Conservation (phyloP, 1,140 invertebrate species). For the Diorhabda sublineata region DNA sequence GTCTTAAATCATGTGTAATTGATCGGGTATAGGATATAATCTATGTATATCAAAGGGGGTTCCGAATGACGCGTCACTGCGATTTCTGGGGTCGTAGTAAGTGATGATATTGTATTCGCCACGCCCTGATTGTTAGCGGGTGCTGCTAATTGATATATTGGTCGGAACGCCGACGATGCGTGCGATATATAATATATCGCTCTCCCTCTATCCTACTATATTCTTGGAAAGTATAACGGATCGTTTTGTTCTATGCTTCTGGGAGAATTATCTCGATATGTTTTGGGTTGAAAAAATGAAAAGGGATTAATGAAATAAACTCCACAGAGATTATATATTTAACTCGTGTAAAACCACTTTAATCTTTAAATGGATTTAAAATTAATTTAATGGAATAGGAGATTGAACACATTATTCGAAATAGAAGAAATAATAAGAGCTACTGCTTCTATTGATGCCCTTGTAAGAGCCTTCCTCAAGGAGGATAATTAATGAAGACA, state of each 20-base stretch:
- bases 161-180: slow-evolving; percentile 23
- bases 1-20: background rate
- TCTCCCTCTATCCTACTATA: background rate
- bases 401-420: too few species aligned
- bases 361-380: too few species aligned
- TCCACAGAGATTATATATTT: too few species aligned
- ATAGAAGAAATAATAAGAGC: too few species aligned
- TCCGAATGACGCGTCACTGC: background rate
- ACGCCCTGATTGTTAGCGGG: slow-evolving; percentile 37
- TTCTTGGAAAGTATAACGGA: background rate
- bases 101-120: slow-evolving; percentile 35
- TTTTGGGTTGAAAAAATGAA: too few species aligned
- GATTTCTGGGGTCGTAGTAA: slow-evolving; percentile 1
- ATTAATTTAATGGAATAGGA: too few species aligned
- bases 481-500: too few species aligned
- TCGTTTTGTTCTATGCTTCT: background rate
- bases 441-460: too few species aligned
- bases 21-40: background rate
- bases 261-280: background rate
- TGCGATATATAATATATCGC: slow-evolving; percentile 21
- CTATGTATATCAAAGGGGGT: slow-evolving; percentile 10
- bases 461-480: too few species aligned
- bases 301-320: too few species aligned
- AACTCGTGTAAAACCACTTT: too few species aligned
- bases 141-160: slow-evolving; percentile 39